These are phyloP conservation scores for Ricordea florida DNA, from an alignment of 92 coral and sea anemone genomes.

Conservation along the genomic window DNA sequence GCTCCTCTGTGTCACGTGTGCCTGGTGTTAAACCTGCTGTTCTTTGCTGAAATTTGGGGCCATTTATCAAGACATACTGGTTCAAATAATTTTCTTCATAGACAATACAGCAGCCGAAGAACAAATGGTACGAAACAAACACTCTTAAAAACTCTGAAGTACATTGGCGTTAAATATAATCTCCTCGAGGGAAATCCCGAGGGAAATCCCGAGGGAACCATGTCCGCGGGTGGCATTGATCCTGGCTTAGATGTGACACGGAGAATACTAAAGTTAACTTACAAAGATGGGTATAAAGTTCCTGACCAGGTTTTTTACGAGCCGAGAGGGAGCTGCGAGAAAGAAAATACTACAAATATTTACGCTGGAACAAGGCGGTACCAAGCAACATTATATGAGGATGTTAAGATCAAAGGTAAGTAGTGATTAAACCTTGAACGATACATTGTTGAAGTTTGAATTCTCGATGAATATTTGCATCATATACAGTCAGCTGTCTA, in stretches of 20 bases:
- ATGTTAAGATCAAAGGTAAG: background rate
- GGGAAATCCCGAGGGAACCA: conserved; percentile 22
- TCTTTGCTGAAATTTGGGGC: too few relatives aligned
- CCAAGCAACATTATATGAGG: background rate
- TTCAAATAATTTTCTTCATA: too few relatives aligned
- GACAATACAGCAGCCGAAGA: too few relatives aligned
- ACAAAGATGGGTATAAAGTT: background rate
- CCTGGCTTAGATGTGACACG: conserved; percentile 1
- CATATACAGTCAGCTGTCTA: background rate
- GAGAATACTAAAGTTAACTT: conserved; percentile 16
- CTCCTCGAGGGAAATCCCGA: conserved; percentile 16
- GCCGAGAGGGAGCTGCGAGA: background rate
- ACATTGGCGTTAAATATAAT: conserved; percentile 19
- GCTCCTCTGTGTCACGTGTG: too few relatives aligned
- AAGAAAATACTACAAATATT: background rate
- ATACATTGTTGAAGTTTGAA: background rate
- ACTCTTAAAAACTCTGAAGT: too few relatives aligned
- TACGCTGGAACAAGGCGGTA: conserved; percentile 14
- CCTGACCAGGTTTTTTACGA: conserved; percentile 20
- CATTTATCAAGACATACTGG: too few relatives aligned
- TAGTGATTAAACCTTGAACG: too few relatives aligned
- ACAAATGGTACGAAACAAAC: too few relatives aligned
- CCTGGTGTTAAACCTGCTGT: too few relatives aligned
- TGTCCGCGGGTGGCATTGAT: background rate
- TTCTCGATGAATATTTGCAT: background rate